Evolutionary conservation across 2,888 invertebrate species (phyloP).

Genomic region (Cinara cedri): DNA sequence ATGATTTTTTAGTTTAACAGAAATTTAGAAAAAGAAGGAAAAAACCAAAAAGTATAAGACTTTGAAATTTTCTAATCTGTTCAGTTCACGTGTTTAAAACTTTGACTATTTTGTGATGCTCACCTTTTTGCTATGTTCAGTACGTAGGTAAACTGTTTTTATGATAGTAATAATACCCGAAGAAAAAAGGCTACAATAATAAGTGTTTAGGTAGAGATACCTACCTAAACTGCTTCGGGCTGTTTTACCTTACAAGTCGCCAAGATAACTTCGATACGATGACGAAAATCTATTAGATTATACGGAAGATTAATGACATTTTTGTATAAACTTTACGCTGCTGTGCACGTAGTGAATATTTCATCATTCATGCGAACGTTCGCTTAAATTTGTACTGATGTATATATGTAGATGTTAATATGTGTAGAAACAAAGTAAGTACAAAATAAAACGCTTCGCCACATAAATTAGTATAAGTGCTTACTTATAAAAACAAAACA

Average conservation of each 20-base stretch:
- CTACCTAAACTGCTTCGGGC: constrained; percentile 28
- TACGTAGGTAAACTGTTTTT: constrained; percentile 3
- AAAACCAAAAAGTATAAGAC: no score
- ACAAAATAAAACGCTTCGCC: no score
- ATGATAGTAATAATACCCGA: neutral
- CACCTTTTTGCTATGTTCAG: constrained; percentile 22
- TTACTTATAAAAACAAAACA: no score
- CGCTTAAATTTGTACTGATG: neutral
- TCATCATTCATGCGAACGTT: constrained; percentile 21
- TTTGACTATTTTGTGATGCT: no score
- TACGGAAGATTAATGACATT: constrained; percentile 36
- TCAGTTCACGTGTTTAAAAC: no score
- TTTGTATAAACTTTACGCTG: constrained; percentile 42
- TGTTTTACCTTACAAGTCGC: constrained; percentile 7
- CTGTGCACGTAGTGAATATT: constrained; percentile 7
- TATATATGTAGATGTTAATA: no score
- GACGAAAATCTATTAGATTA: constrained; percentile 46
- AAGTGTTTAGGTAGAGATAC: neutral
- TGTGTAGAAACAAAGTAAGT: constrained; percentile 27
- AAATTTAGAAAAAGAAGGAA: no score
- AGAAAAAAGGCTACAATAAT: constrained; percentile 13
- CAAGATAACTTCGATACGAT: constrained; percentile 34
- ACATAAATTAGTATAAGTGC: neutral
- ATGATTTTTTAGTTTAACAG: no score
- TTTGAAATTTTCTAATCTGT: no score